Percentiles rank a stretch among this genome's conserved stretches.
These are phyloP conservation scores for Camponotus pennsylvanicus DNA, from an alignment of 1,140 invertebrate species.

Conservation along the genomic window DNA sequence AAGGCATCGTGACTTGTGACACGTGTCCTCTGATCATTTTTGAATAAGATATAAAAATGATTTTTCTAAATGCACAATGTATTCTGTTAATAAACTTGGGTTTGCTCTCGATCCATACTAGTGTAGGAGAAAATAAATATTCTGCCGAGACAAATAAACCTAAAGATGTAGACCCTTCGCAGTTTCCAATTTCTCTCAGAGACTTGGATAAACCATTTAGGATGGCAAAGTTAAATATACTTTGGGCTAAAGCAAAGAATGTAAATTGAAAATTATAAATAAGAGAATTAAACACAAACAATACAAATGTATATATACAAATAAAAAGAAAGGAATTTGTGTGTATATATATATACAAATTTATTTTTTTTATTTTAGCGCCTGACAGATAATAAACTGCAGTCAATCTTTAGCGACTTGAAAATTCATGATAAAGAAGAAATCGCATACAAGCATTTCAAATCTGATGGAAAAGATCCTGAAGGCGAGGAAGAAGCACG, in stretches of 20 bases:
- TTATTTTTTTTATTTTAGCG: constrained; percentile 87
- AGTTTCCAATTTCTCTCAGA: constrained; percentile 85
- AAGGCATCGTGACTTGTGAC: neutral
- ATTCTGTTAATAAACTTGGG: constrained; percentile 52
- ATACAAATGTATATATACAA: neutral
- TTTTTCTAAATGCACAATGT: neutral
- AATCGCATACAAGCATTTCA: constrained; percentile 93
- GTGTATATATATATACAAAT: constrained; percentile 29
- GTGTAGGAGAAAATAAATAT: constrained; percentile 86
- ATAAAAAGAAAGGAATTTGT: neutral
- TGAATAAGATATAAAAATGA: constrained; percentile 21
- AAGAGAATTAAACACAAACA: neutral
- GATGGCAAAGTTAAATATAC: constrained; percentile 94
- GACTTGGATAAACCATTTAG: constrained; percentile 92
- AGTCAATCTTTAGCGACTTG: constrained; percentile 94
- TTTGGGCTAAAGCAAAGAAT: constrained; percentile 94
- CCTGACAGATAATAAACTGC: constrained; percentile 93
- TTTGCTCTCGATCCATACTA: constrained; percentile 65
- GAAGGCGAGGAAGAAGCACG: constrained; percentile 95
- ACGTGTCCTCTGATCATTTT: neutral
- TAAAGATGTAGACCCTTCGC: constrained; percentile 80
- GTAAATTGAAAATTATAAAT: constrained; percentile 84
- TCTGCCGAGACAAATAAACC: constrained; percentile 87
- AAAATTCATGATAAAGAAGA: constrained; percentile 98
- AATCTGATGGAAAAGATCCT: constrained; percentile 93